A percentile compares a stretch with the other conserved stretches of the same genome.
These are phyloP conservation scores for Drosophila austrosaltans DNA, from an alignment of 2,888 invertebrate species.

Conservation along the genomic window DNA sequence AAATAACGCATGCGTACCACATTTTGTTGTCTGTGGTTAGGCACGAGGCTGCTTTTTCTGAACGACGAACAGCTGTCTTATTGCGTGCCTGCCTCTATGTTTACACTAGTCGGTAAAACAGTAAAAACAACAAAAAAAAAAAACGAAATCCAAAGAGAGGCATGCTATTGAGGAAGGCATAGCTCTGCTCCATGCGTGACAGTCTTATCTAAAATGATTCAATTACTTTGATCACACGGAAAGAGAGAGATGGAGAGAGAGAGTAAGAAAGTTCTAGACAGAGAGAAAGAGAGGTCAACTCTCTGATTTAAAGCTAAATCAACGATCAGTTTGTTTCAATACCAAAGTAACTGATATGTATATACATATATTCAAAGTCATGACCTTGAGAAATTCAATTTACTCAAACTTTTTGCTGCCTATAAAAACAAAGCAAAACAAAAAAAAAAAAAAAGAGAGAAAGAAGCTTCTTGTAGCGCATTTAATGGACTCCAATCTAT, in stretches of 20 bases:
- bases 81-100: slow-evolving; percentile 37
- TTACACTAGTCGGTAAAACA: slow-evolving; percentile 57
- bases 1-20: slow-evolving; percentile 61
- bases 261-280: too few species aligned
- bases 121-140: neutral
- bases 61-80: slow-evolving; percentile 63
- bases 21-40: slow-evolving; percentile 76
- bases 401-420: slow-evolving; percentile 12
- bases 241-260: neutral
- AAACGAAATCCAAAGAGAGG: neutral
- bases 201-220: slow-evolving; percentile 63
- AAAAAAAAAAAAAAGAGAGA: too few species aligned
- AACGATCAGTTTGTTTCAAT: too few species aligned
- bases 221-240: slow-evolving; percentile 50
- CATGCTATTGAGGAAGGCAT: slow-evolving; percentile 9
- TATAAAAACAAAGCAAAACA: neutral
- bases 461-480: slow-evolving; percentile 9
- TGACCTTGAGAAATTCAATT: slow-evolving; percentile 8
- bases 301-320: neutral
- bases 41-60: slow-evolving; percentile 41
- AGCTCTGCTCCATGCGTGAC: slow-evolving; percentile 47
- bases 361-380: too few species aligned
- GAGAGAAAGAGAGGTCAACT: neutral
- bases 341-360: too few species aligned
- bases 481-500: slow-evolving; percentile 47